These are phyloP conservation scores for Peucedramus taeniatus DNA, from an alignment of 2,113 vertebrate genomes.

Conservation along the genomic window DNA sequence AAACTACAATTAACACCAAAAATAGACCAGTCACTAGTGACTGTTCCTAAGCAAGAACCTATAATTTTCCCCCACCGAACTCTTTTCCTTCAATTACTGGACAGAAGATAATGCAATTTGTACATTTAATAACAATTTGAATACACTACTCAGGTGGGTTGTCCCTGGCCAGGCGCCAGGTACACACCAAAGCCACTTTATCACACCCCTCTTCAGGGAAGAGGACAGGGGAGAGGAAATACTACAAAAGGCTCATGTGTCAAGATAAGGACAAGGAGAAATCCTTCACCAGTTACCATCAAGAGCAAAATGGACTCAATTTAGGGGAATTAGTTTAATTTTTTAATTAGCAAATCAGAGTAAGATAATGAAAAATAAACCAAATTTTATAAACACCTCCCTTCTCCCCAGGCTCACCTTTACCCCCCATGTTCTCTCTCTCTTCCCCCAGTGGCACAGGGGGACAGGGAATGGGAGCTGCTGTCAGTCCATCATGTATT, in stretches of 20 bases:
- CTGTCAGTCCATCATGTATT: background rate
- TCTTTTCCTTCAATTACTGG: background rate
- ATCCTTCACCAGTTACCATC: background rate
- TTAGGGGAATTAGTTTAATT: background rate
- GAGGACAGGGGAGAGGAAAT: background rate
- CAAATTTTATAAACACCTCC: background rate
- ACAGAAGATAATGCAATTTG: conserved; percentile 14
- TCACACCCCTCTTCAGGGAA: background rate
- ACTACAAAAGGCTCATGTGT: background rate
- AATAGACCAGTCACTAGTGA: background rate
- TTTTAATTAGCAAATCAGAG: background rate
- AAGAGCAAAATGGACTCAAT: background rate
- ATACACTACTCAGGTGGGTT: background rate
- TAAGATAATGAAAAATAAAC: background rate
- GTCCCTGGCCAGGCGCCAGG: background rate
- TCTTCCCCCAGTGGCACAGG: background rate
- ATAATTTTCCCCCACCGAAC: background rate
- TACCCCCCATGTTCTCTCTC: background rate
- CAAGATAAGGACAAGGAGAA: background rate
- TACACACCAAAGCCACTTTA: background rate
- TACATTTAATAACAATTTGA: conserved; percentile 45
- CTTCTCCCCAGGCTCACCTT: background rate
- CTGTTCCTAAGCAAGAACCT: background rate
- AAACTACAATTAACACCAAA: background rate
- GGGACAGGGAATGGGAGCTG: background rate